phyloP scores from a whole-genome alignment of 2,797 vertebrate species.

The Notamacropus eugenii region DNA sequence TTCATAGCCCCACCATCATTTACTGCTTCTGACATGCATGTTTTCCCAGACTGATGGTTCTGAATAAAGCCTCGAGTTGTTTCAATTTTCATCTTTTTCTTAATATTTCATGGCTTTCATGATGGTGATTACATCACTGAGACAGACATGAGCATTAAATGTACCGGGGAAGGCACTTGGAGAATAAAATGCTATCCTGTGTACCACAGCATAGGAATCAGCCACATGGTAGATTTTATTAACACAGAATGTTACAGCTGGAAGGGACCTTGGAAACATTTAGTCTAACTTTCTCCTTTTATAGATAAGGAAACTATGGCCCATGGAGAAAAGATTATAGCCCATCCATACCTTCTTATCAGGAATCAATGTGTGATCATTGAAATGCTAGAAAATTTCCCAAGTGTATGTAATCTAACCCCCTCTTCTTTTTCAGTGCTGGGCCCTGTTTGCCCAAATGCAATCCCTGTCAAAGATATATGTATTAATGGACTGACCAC shows the following conservation, averaged over 20 bases:
- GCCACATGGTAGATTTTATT: constrained; percentile 13
- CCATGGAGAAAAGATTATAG: background rate
- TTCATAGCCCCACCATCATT: background rate
- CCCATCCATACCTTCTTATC: background rate
- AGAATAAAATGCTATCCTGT: background rate
- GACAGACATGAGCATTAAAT: background rate
- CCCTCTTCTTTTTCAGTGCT: background rate
- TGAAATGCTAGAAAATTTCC: background rate
- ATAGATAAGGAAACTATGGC: background rate
- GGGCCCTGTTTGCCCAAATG: background rate
- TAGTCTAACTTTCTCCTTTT: background rate
- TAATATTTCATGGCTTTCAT: background rate
- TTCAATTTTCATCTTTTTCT: background rate
- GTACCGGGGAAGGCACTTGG: constrained; percentile 26
- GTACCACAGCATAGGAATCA: background rate
- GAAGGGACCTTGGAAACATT: background rate
- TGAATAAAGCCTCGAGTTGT: background rate
- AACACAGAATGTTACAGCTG: background rate
- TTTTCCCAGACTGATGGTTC: background rate
- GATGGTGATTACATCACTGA: background rate
- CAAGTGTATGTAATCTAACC: background rate
- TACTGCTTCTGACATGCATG: background rate
- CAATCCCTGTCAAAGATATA: background rate
- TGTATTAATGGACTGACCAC: background rate
- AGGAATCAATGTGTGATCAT: background rate